Evolutionary conservation across 2,113 vertebrate species (phyloP).

Genomic region (Caretta caretta): DNA sequence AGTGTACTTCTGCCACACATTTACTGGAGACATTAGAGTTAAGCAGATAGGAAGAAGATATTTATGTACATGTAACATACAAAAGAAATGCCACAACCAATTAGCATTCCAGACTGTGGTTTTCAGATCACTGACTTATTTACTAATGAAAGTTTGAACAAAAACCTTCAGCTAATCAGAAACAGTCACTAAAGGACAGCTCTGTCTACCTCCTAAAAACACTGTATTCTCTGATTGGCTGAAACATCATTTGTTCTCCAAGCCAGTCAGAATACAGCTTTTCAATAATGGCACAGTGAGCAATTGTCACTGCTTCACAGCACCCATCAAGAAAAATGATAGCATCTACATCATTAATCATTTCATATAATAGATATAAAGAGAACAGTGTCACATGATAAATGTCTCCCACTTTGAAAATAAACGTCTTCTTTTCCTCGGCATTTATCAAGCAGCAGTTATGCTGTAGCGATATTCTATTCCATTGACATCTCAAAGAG

Average conservation of each 20-base stretch:
- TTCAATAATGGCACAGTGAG: conserved; percentile 49
- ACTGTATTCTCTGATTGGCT: conserved; percentile 27
- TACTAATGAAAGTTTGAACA: conserved; percentile 48
- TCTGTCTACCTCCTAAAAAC: conserved; percentile 25
- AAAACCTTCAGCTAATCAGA: conserved; percentile 55
- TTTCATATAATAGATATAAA: conserved; percentile 71
- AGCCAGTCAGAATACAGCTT: conserved; percentile 47
- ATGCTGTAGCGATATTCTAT: conserved; percentile 31
- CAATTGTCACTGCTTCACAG: conserved; percentile 64
- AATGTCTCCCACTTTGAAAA: conserved; percentile 71
- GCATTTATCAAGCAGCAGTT: conserved; percentile 72
- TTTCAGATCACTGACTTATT: conserved; percentile 37
- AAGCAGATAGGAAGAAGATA: conserved; percentile 11
- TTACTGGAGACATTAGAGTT: conserved; percentile 33
- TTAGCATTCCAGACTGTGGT: conserved; percentile 27
- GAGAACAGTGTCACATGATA: conserved; percentile 66
- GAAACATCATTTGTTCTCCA: conserved; percentile 51
- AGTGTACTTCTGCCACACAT: not conserved
- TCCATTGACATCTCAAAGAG: conserved; percentile 61
- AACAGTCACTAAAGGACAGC: conserved; percentile 19
- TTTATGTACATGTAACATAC: conserved; percentile 36
- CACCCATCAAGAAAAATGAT: conserved; percentile 71
- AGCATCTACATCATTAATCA: conserved; percentile 71
- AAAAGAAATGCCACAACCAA: not conserved
- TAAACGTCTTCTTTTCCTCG: conserved; percentile 69